Base-by-base conservation (phyloP, 2,888 invertebrate genomes). In the Drosophila vallismaia region DNA sequence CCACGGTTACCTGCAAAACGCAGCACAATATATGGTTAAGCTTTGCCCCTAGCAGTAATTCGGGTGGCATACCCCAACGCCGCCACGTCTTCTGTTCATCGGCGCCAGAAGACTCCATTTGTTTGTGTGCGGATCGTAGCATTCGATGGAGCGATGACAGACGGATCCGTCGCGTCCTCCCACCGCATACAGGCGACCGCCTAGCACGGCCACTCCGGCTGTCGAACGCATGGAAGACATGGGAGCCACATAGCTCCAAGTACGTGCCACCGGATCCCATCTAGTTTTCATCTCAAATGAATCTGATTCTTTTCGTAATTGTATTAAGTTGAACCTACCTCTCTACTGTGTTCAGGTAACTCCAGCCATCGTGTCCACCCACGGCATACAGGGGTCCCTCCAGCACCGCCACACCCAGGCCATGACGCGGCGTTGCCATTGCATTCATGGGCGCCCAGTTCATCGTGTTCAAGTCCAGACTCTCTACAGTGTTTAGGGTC, bases 111-210 rank as follows among this genome's bases (percentile, higher is more conserved):
- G 93, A 38, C 95, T 95, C 98, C 98, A 94, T 89, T 94, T 94
- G 90, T 94, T 94, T 72, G 94, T 94, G 74, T 93, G 93, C 14
- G 95, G 95, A 92, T 95, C 95, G 92, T 95, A 96, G 91, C 96
- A 96, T 93, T 98, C 98, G 0, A 98, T 97, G 33, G 97, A 96
- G 79, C 96, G 94, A 74, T 98, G 94, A 89, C 98, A 98, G 1
- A 97, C 95, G 74, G 96, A 96, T 49, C 97, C 97, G 92, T 98
- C 98, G 56, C 98, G 94, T 0, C 98, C 98, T 44, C 98, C 98
- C 46, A 97, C 97, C 3, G 97, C 98, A 92, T 97, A 98, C 71
- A 98, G 93, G 80, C 96, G 95, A 33, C 93, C 95, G 80, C 95
- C 95, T 51, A 98, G 93, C 49, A 97, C 96, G 58, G 97, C 97